phyloP scores from a whole-genome alignment of 2,113 vertebrate species.

The Andinoacara biseriatus region DNA sequence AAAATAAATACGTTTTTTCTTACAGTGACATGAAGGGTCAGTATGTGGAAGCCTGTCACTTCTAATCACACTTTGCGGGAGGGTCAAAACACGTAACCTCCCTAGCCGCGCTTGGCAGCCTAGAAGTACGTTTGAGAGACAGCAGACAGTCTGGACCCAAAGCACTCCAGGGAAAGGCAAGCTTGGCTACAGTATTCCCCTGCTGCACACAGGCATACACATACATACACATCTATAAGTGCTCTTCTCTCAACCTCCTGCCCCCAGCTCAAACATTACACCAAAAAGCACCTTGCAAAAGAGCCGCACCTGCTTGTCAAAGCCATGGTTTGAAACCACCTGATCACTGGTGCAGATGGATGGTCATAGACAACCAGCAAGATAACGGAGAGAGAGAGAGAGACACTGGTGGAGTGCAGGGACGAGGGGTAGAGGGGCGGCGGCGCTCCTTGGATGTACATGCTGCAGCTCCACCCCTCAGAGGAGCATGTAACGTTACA shows the following conservation, averaged over 20 bases:
- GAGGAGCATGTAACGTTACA: constrained; percentile 33
- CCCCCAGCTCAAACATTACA: constrained; percentile 39
- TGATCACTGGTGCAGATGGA: constrained; percentile 76
- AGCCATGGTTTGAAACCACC: constrained; percentile 46
- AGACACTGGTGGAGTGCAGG: background rate
- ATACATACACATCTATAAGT: background rate
- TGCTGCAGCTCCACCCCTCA: constrained; percentile 38
- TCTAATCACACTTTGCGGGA: constrained; percentile 32
- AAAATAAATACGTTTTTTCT: background rate
- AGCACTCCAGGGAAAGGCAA: constrained; percentile 37
- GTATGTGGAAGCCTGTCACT: constrained; percentile 25
- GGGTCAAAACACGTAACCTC: constrained; percentile 54
- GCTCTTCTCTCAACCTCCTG: constrained; percentile 17
- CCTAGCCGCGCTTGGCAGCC: constrained; percentile 35
- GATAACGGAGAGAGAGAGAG: background rate
- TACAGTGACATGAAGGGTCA: background rate
- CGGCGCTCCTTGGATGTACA: constrained; percentile 45
- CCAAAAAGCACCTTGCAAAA: constrained; percentile 59
- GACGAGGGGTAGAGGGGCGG: background rate
- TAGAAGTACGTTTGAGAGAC: constrained; percentile 36
- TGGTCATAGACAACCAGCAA: constrained; percentile 50
- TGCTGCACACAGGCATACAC: background rate
- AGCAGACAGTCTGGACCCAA: constrained; percentile 43
- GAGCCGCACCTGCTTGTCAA: constrained; percentile 63
- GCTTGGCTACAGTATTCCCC: constrained; percentile 21